Evolutionary conservation across 2,797 vertebrate species (phyloP), one percentile per base, ranked within the genome.

Genomic region (Mus spretus): DNA sequence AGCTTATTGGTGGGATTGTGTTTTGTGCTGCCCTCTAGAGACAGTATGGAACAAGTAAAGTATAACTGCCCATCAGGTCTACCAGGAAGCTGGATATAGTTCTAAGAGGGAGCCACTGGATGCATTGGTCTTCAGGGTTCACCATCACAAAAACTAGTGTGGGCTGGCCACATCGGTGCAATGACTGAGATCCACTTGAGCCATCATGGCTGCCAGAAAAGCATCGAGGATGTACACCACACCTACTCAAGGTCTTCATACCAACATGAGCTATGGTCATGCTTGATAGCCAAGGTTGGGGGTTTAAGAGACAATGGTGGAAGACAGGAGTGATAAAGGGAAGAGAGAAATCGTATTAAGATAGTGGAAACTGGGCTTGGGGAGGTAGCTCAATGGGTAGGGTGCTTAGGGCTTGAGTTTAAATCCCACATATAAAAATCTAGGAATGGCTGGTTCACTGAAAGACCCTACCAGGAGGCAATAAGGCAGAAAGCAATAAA

Each of bases 1-100:
- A 75, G 9, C 12, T 55, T 8, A 40, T 84, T 81, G 78, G 63
- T 55, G 63, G 72, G 87, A 57, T 63, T 74, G 84, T 12, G 84
- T 94, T 88, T 90, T 88, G 94, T 79, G 72, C 95, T 97, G 87
- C 91, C 93, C 96, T 95, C 96, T 94, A 72, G 94, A 92, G 91
- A 95, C 74, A 78, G 3, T 26, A 34, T 0, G 10, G 74, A 61
- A 17, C 12, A 74, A 75, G 79, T 20, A 40, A 77, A 8, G 3
- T 2, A 0, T 6, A 86, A 77, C 14, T 40, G 34, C n/a, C 50
- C 55, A 19, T 74, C 6, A 13, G 24, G 26, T 50, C 67, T 28
- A 50, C 47, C 31, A 14, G 77, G 57, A 20, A 40, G 9, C 12
- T 61, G 57, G 63, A 26, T 4, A 6, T 28, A 59, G 28, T 44